Evolutionary conservation across 1,140 invertebrate species (phyloP), one percentile per base, ranked within the genome.

Genomic region (Euglossa dilemma): DNA sequence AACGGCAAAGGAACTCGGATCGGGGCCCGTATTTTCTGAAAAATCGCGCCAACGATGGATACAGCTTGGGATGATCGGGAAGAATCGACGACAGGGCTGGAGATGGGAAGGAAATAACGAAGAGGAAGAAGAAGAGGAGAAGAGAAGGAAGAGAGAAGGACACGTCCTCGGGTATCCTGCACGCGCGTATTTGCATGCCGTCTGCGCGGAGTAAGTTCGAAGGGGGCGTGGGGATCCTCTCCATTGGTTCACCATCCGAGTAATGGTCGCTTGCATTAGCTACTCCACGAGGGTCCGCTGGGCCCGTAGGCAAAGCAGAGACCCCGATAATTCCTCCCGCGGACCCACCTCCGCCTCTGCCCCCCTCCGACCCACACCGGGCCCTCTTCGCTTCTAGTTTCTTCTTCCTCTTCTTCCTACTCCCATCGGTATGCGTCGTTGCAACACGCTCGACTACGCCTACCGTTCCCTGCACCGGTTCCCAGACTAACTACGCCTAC

Each of bases 201-300:
- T 92, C 91, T 92, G 90, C 90, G 89, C 83, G 81, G 89, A 89
- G 90, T 88, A 87, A 89, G 86, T 92, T 83, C 83, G 83, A 92
- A 93, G 92, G 94, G 93, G 94, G 93, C 93, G 93, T 94, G 93
- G 92, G 93, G 93, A 93, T 93, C 92, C 89, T 92, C 92, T 93
- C 93, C 93, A 94, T 94, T 93, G 93, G 93, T 89, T 94, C 92
- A 88, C 90, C 91, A 93, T 93, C 85, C 93, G 89, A 94, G 94
- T 94, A 93, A 94, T 94, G 93, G 93, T 93, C 90, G 93, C 93
- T 93, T 92, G 92, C 90, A 92, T 92, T 94, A 93, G 92, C 91
- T 92, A 93, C 92, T 93, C 88, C 84, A 76, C 67, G 88, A 82
- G 82, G 85, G 89, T 90, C 90, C 77, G 88, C 70, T 80, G 85